phyloP scores from a whole-genome alignment of 2,113 vertebrate genomes.

The Corynorhinus townsendii region DNA sequence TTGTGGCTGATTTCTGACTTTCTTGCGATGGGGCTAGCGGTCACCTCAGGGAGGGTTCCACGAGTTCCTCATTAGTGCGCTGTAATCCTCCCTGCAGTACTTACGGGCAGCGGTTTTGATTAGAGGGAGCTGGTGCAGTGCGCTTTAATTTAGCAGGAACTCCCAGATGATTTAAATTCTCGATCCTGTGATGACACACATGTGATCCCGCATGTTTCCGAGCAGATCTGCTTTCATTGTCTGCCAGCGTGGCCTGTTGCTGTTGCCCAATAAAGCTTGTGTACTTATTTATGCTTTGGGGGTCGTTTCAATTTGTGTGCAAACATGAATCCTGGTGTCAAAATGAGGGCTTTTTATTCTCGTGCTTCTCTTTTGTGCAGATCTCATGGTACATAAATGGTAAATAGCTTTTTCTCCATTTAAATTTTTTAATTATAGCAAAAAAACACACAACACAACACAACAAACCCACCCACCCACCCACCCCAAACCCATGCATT shows the following conservation, averaged over 20 bases:
- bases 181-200: background rate
- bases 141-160: background rate
- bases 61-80: background rate
- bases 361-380: constrained; percentile 65
- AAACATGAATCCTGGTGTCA: constrained; percentile 71
- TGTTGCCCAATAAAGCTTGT: constrained; percentile 74
- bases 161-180: constrained; percentile 17
- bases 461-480: background rate
- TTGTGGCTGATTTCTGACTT: background rate
- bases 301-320: constrained; percentile 65
- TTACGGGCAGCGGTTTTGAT: background rate
- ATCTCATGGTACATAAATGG: constrained; percentile 55
- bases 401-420: constrained; percentile 67
- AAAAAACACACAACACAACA: background rate
- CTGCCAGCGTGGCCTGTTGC: constrained; percentile 70
- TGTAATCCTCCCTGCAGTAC: background rate
- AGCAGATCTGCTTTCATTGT: background rate
- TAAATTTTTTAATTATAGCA: background rate
- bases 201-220: background rate
- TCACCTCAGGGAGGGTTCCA: background rate
- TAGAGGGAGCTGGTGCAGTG: background rate
- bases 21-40: background rate
- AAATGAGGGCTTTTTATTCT: constrained; percentile 57
- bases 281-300: constrained; percentile 67
- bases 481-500: constrained; percentile 49